Conservation (phyloP, 1,140 invertebrate genomes). For the Oscheius sp. region DNA sequence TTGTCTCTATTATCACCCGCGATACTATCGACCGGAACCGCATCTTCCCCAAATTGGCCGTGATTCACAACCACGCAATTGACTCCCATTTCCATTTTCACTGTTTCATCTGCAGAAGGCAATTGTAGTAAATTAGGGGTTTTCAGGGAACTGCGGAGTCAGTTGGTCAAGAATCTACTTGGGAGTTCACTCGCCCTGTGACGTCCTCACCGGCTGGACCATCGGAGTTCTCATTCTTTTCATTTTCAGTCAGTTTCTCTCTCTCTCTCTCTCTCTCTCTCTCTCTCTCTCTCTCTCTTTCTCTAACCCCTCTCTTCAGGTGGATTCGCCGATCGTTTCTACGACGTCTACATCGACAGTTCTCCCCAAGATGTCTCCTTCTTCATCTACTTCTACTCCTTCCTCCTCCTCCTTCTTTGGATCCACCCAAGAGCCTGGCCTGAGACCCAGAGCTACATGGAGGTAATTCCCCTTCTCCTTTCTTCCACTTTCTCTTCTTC, state of each 20-base stretch:
- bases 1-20: not conserved
- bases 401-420: slow-evolving; percentile 24
- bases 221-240: slow-evolving; percentile 35
- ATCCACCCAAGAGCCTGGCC: slow-evolving; percentile 35
- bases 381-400: slow-evolving; percentile 20
- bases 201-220: slow-evolving; percentile 34
- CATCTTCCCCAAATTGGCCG: not conserved
- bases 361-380: not conserved
- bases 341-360: slow-evolving; percentile 28
- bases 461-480: not conserved
- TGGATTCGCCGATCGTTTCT: slow-evolving; percentile 26
- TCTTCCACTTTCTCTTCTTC: not conserved
- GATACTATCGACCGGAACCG: not conserved
- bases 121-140: too few relatives aligned
- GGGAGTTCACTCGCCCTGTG: slow-evolving; percentile 36
- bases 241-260: slow-evolving; percentile 22
- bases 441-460: slow-evolving; percentile 39
- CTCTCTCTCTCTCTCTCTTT: not conserved
- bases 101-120: too few relatives aligned
- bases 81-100: too few relatives aligned
- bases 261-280: not conserved
- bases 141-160: slow-evolving; percentile 35
- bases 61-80: not conserved
- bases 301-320: not conserved
- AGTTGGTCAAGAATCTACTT: slow-evolving; percentile 32